Evolutionary conservation across 2,113 vertebrate genomes (phyloP), one percentile per base, ranked within the genome.

Genomic region (Oreotrochilus melanogaster): DNA sequence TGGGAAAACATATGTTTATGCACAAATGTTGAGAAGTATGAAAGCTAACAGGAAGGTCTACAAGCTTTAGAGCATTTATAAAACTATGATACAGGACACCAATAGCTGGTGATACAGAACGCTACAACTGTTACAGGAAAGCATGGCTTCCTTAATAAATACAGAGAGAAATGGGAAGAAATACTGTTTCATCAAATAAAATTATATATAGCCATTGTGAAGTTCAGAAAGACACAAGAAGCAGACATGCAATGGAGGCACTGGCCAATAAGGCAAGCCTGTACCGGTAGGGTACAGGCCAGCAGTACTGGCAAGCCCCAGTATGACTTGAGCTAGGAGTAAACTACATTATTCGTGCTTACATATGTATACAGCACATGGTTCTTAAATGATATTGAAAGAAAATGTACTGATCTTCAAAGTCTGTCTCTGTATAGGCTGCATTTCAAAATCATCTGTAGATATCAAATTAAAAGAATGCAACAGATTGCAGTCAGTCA

Each of bases 381-480:
- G 21, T 35, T 88, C 12, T 86, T 27, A 69, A 82, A 86, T 51
- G 37, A 21, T n/a, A 33, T 18, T 67, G 23, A 74, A 89, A 69
- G 19, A 88, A 86, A 62, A 62, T 15, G 3, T 65, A 61, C 14
- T 74, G 73, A 80, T 60, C 17, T 72, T 91, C 39, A 82, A 9
- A 0, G 0, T 48, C 39, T 81, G 22, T 27, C 31, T 71, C 56
- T 71, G 15, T 30, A 56, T 60, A 79, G 24, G 8, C 30, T 87
- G 71, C 58, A 61, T 56, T 50, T 92, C 92, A 89, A 88, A 93
- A 74, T 21, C 30, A 48, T 89, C 37, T 78, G 65, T 71, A 66
- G 72, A 48, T 75, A 85, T 85, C 53, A 85, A 93, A 89, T 39
- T 24, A 81, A 93, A 85, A 69, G 75, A 82, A 75, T 48, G 42